phyloP scores from a whole-genome alignment of 2,113 vertebrate species.

The Atrichornis clamosus region DNA sequence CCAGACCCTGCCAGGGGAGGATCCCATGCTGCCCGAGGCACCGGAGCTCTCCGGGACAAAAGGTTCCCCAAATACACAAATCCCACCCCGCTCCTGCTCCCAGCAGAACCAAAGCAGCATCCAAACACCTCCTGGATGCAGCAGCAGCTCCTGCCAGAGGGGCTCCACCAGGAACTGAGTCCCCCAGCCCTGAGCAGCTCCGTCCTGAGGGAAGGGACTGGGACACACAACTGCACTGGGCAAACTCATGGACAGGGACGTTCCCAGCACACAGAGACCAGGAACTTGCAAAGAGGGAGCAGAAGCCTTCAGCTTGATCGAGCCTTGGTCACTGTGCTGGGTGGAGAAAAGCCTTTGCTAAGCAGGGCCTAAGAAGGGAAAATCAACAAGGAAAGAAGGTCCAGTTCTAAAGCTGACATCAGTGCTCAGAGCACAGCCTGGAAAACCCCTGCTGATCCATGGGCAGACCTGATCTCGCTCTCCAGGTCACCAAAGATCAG shows the following conservation, averaged over 20 bases:
- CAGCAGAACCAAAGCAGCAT: neutral
- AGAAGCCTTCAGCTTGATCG: neutral
- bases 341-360: neutral
- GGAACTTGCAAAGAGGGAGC: neutral
- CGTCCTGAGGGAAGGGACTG: neutral
- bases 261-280: neutral
- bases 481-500: neutral
- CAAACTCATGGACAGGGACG: neutral
- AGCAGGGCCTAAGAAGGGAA: neutral
- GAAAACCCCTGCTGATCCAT: neutral
- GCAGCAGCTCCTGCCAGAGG: neutral
- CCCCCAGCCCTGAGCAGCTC: neutral
- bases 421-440: neutral
- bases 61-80: neutral
- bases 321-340: neutral
- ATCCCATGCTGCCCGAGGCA: rapidly evolving
- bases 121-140: neutral
- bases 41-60: rapidly evolving
- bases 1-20: neutral
- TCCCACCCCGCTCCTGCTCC: neutral
- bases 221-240: neutral
- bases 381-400: neutral
- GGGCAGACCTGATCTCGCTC: neutral
- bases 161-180: neutral
- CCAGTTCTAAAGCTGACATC: neutral